Evolutionary conservation across 2,888 invertebrate genomes (phyloP), one percentile per base, ranked within the genome.

Genomic region (Quadriops clusia): DNA sequence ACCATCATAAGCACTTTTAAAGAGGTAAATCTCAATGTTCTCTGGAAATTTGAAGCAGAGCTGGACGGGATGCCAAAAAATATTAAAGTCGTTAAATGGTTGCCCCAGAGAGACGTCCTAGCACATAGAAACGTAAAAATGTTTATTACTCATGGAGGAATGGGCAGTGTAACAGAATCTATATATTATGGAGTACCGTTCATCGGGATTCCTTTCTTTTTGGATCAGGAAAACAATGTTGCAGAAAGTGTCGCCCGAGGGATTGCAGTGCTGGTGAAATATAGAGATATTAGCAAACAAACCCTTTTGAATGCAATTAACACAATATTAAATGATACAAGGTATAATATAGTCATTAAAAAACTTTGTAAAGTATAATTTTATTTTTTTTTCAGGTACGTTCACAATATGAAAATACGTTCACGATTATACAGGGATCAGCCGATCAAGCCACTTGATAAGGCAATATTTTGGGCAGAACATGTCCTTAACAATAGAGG

Each of bases 401-500:
- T n/a, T n/a, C n/a, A n/a, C n/a, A n/a, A n/a, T n/a, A n/a, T n/a
- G n/a, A n/a, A n/a, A n/a, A n/a, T n/a, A n/a, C n/a, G 28, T 7
- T 34, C 37, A 4, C 11, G 7, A n/a, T 12, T 49, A 5, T 32
- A 50, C 8, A 41, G 42, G 20, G 43, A 47, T 22, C 49, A 50
- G 30, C 48, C 47, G 5, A 13, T 50, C 13, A 34, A 38, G 29
- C 50, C 51, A 5, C 33, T 53, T 24, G 46, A 51, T 23, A 30
- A 26, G 4, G 52, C 52, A 13, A 37, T 51, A n/a, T 53, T 40
- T 38, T 52, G 51, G 51, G 31, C 47, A 1, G 47, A 53, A 29
- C 46, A 51, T 28, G 50, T 51, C 1, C 36, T 51, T 10, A 40
- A 41, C 18, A 36, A 49, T 31, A 41, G 39, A 12, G 43, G 43